These are phyloP conservation scores for Silurus meridionalis DNA, from an alignment of 2,113 vertebrate genomes.

Conservation along the genomic window DNA sequence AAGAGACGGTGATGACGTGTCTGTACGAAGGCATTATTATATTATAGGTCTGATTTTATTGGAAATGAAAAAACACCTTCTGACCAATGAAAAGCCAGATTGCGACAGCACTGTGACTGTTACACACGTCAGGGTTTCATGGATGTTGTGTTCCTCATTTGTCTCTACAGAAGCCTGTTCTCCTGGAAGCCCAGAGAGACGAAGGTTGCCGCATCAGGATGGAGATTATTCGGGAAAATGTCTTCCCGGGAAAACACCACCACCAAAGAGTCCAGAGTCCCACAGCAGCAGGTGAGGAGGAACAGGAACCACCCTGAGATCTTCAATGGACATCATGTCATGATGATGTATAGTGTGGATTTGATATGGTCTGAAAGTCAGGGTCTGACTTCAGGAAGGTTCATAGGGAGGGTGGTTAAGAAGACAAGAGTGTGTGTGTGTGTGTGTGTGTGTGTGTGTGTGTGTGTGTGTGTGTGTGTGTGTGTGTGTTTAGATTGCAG, in stretches of 20 bases:
- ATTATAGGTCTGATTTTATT: background rate
- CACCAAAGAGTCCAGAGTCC: background rate
- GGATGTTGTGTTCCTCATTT: background rate
- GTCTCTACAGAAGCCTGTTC: constrained; percentile 86
- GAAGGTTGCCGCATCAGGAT: constrained; percentile 69
- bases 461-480: background rate
- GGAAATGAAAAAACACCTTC: background rate
- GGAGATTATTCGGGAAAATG: constrained; percentile 52
- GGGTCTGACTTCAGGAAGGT: no score
- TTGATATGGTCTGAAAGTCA: no score
- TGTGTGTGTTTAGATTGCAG: constrained; percentile 1
- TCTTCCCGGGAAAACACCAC: constrained; percentile 26
- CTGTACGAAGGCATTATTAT: no score
- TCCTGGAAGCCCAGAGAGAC: constrained; percentile 89
- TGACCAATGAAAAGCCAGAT: background rate
- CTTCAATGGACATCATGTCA: background rate
- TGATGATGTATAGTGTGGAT: background rate
- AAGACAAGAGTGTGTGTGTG: no score
- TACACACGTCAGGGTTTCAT: background rate
- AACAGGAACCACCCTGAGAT: background rate
- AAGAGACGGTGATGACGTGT: no score
- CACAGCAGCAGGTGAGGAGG: constrained; percentile 1
- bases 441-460: background rate
- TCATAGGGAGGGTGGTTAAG: no score
- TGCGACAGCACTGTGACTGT: no score